Base-by-base conservation (phyloP, 37 sponge, comb jelly and placozoan species). In the Agelas oroides region DNA sequence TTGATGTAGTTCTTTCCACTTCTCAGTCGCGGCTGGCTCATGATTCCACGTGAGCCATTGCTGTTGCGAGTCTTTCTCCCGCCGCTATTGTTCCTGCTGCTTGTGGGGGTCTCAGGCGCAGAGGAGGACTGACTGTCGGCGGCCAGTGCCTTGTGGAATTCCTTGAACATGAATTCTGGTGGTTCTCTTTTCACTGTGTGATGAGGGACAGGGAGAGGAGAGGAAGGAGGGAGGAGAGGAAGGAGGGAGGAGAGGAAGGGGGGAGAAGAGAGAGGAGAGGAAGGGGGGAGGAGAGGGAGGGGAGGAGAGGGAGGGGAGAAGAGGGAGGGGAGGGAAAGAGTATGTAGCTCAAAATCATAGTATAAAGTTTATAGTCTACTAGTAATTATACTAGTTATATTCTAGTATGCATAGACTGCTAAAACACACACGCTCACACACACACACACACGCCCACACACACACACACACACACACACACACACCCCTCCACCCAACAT, bases 91-190 rank as follows among this genome's bases (percentile, higher is more conserved):
- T 8, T 46, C 46, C 46, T 3, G 46, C 46, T 8, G 8, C 46
- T 46, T 3, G 46, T 3, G 6, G 46, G 46, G 8, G 46, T 3
- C 6, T 3, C 8, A 8, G 3, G 46, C 6, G 46, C 8, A 8
- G 46, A 8, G 8, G 46, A 46, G 75, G 55, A 53, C 14, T 25
- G 30, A 28, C 53, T 55, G 28, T 75, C 57, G 27, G 36, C 41
- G 25, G 23, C 32, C 14, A n/a, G 71, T 57, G 70, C 70, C 85
- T 82, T 69, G 31, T 92, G 83, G 64, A 74, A 78, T n/a, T 80
- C 85, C 58, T 86, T 93, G 70, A 78, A 87, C 70, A 93, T 69
- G 70, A 89, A 77, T 1, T 81, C 70, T 13, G 94, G 94, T 0
- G 91, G 84, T 36, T 70, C 71, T 33, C 71, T 25, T 54, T 74